Evolutionary conservation across 2,888 invertebrate species (phyloP).

Genomic region (Gari tellinella): DNA sequence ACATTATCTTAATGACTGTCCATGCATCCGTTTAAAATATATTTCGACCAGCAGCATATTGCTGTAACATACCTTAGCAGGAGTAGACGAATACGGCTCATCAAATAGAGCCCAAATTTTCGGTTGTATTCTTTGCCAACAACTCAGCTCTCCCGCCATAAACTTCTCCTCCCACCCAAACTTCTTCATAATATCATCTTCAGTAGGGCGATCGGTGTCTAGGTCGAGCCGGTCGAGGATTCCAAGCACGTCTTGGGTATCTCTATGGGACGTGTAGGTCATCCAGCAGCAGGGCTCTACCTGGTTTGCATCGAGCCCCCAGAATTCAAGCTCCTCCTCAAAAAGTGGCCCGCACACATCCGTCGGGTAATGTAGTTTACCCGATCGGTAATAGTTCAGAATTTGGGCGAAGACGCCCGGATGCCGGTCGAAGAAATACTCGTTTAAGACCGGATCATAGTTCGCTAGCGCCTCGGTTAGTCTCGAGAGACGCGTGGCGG

Average conservation of each 20-base stretch:
- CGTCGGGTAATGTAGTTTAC: slow-evolving; percentile 99
- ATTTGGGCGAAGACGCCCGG: slow-evolving; percentile 98
- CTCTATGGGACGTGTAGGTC: slow-evolving; percentile 95
- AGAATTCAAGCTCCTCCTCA: slow-evolving; percentile 99
- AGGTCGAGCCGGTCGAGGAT: slow-evolving; percentile 98
- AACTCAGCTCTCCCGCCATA: slow-evolving; percentile 84
- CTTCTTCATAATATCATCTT: slow-evolving; percentile 98
- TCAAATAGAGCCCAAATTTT: slow-evolving; percentile 99
- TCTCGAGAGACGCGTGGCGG: slow-evolving; percentile 96
- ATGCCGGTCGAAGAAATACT: slow-evolving; percentile 98
- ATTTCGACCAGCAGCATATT: too few relatives aligned
- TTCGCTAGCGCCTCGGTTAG: slow-evolving; percentile 98
- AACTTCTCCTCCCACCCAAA: slow-evolving; percentile 89
- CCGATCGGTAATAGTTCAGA: slow-evolving; percentile 98
- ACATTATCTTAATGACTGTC: too few relatives aligned
- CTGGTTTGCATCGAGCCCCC: slow-evolving; percentile 99
- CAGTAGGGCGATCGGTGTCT: slow-evolving; percentile 98
- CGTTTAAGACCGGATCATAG: slow-evolving; percentile 99
- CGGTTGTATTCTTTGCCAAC: slow-evolving; percentile 98
- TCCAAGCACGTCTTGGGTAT: slow-evolving; percentile 99
- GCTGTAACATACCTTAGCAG: slow-evolving; percentile 98
- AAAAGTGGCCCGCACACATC: slow-evolving; percentile 99
- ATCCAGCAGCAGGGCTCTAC: slow-evolving; percentile 99
- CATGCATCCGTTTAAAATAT: too few relatives aligned
- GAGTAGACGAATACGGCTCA: slow-evolving; percentile 98